Evolutionary conservation across 1,140 invertebrate genomes (phyloP).

Genomic region (Onthophagus taurus): DNA sequence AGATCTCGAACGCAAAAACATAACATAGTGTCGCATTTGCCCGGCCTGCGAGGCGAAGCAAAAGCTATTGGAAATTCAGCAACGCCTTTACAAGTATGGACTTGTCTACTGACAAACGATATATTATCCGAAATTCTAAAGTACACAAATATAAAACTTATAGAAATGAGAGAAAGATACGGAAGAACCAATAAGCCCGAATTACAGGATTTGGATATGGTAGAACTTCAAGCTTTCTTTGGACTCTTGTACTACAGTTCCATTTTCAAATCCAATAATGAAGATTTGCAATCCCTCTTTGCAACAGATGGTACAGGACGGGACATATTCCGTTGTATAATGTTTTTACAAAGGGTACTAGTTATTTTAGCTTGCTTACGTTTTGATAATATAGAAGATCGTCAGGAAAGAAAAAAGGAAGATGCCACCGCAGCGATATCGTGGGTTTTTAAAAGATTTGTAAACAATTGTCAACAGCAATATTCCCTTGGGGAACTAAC

Average conservation of each 20-base stretch:
- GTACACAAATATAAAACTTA: neutral
- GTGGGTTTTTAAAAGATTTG: neutral
- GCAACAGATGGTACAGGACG: conserved; percentile 19
- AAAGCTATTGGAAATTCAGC: conserved; percentile 2
- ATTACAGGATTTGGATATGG: conserved; percentile 3
- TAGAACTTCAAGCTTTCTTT: conserved; percentile 3
- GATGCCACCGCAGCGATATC: conserved; percentile 1
- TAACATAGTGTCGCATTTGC: neutral
- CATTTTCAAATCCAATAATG: conserved; percentile 17
- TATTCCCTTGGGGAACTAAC: neutral
- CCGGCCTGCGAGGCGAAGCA: neutral
- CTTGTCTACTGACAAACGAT: neutral
- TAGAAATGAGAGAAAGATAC: no score
- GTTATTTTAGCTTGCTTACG: conserved; percentile 11
- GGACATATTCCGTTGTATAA: no score
- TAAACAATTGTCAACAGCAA: neutral
- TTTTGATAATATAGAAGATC: conserved; percentile 7
- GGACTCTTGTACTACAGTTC: conserved; percentile 1
- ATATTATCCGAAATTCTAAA: conserved; percentile 1
- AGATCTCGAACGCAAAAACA: neutral
- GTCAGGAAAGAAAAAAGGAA: no score
- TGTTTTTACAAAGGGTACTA: no score
- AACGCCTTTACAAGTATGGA: conserved; percentile 2
- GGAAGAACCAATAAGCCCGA: neutral
- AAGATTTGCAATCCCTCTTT: conserved; percentile 15